Percentiles rank a stretch among this genome's conserved stretches.
Conservation (phyloP, 2,797 vertebrate genomes). For the Pseudotriccus pelzelni region DNA sequence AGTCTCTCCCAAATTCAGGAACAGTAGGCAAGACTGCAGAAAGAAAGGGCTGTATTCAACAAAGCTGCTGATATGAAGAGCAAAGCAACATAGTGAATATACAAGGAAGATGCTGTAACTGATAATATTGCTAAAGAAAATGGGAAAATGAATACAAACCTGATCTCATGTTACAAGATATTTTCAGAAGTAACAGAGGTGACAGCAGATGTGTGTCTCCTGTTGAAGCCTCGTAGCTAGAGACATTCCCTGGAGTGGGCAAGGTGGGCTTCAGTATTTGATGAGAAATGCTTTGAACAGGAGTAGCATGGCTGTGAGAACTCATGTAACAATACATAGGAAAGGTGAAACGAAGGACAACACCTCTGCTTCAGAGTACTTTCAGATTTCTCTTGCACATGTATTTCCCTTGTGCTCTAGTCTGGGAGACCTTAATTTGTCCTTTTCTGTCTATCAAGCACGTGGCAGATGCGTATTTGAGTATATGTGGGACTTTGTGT, state of each 20-base stretch:
- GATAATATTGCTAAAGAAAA: neutral
- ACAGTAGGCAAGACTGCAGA: neutral
- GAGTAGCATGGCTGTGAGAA: neutral
- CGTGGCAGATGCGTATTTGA: neutral
- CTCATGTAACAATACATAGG: neutral
- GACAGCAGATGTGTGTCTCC: neutral
- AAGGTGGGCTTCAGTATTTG: neutral
- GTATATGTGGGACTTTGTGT: neutral
- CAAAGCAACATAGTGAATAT: neutral
- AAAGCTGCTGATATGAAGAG: neutral
- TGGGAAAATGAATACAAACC: neutral
- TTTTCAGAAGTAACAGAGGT: neutral
- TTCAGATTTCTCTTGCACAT: neutral
- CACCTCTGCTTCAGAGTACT: neutral
- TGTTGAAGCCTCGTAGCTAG: neutral
- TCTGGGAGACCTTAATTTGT: neutral
- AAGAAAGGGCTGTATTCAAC: neutral
- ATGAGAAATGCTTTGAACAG: neutral
- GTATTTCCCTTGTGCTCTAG: neutral
- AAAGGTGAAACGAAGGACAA: neutral
- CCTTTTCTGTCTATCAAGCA: neutral
- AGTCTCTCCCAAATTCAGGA: neutral
- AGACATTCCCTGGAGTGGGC: neutral
- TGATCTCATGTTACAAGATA: rapidly evolving
- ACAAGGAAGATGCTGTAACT: neutral